Conservation (phyloP, 53 echinoderm and acorn worm genomes). For the Astropecten irregularis region DNA sequence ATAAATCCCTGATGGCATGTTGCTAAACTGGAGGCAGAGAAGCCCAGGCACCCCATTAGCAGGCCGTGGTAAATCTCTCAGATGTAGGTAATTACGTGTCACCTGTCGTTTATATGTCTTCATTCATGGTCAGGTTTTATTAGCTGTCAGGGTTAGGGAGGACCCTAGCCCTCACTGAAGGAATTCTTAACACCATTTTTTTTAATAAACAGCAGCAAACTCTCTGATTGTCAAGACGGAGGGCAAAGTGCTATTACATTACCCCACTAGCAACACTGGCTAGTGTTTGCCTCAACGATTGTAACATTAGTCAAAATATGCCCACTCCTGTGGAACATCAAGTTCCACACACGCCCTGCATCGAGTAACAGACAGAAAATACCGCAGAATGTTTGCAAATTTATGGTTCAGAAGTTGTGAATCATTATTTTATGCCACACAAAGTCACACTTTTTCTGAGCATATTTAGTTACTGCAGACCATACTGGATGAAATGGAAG, state of each 20-base stretch:
- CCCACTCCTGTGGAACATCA: neutral
- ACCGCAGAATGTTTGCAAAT: neutral
- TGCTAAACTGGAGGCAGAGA: neutral
- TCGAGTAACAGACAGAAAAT: neutral
- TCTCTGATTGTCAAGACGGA: too few species aligned
- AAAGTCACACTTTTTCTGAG: too few species aligned
- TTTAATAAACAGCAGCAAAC: too few species aligned
- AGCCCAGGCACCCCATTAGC: constrained; percentile 20
- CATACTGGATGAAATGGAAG: too few species aligned
- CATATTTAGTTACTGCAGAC: too few species aligned
- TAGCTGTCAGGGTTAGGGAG: neutral
- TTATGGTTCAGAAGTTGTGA: neutral
- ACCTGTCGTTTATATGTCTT: constrained; percentile 35
- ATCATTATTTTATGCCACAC: neutral
- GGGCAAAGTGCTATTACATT: too few species aligned
- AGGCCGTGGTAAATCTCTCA: constrained; percentile 42
- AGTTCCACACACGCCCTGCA: neutral
- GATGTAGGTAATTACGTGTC: constrained; percentile 10
- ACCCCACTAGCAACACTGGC: too few species aligned
- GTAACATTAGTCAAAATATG: constrained; percentile 20
- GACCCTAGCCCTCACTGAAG: too few species aligned
- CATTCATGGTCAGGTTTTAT: constrained; percentile 27
- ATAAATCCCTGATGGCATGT: neutral
- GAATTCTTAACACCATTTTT: too few species aligned
- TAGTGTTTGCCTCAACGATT: neutral